Conservation (phyloP, 2,797 vertebrate species). For the Cirrhinus mrigala region DNA sequence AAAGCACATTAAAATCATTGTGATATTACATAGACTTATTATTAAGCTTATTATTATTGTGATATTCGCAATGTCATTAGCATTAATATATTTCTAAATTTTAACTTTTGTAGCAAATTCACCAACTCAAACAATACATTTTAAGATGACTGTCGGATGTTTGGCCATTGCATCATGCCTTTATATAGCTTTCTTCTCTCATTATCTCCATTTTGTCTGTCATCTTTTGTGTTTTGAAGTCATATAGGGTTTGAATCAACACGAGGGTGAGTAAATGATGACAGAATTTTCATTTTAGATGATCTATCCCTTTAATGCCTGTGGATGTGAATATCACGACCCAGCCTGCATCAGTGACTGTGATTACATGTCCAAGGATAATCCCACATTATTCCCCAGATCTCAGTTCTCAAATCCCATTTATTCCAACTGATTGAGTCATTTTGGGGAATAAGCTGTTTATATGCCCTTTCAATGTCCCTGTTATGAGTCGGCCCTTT, state of each 20-base stretch:
- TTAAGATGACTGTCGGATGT: not conserved
- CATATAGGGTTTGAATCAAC: not conserved
- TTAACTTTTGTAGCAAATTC: not conserved
- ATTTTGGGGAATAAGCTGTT: slow-evolving; percentile 41
- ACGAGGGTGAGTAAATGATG: not conserved
- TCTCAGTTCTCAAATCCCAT: slow-evolving; percentile 18
- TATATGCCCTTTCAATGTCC: slow-evolving; percentile 57
- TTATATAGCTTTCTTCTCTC: not conserved
- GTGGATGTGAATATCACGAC: slow-evolving; percentile 31
- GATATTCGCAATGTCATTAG: not conserved
- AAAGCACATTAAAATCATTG: not conserved
- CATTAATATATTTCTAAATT: not conserved
- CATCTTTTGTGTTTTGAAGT: not conserved
- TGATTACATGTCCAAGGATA: slow-evolving; percentile 34
- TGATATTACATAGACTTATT: too few species aligned
- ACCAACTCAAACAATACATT: not conserved
- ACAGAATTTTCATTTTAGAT: slow-evolving; percentile 27
- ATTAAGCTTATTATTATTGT: too few species aligned
- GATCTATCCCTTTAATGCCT: slow-evolving; percentile 9
- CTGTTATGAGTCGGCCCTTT: slow-evolving; percentile 45
- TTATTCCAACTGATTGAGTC: slow-evolving; percentile 34
- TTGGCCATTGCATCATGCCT: not conserved
- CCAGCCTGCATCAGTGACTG: slow-evolving; percentile 22
- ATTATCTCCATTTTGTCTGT: not conserved
- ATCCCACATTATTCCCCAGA: slow-evolving; percentile 31